phyloP scores from a whole-genome alignment of 2,888 invertebrate species.

The Agrotis clavis region DNA sequence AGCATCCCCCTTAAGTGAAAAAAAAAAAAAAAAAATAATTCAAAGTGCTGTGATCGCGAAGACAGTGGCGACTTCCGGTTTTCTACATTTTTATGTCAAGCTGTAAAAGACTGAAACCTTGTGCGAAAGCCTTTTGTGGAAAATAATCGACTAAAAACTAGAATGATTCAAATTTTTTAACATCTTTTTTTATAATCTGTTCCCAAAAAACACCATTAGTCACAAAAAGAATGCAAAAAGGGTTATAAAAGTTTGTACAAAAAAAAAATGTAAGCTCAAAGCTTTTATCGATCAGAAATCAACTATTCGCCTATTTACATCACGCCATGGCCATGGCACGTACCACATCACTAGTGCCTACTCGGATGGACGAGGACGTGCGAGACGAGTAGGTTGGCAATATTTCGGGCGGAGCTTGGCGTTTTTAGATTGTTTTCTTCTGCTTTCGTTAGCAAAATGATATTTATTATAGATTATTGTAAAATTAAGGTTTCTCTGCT shows the following conservation, averaged over 20 bases:
- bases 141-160: not conserved
- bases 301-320: conserved; percentile 23
- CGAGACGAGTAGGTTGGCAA: conserved; percentile 66
- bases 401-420: conserved; percentile 65
- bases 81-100: too few species aligned
- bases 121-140: not conserved
- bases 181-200: not conserved
- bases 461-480: conserved; percentile 54
- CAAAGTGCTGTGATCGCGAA: too few species aligned
- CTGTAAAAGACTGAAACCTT: too few species aligned
- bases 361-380: conserved; percentile 59
- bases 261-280: not conserved
- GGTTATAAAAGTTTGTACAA: too few species aligned
- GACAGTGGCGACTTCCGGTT: too few species aligned
- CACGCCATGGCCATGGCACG: not conserved
- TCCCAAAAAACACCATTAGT: not conserved
- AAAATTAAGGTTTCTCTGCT: conserved; percentile 51
- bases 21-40: too few species aligned
- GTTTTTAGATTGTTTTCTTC: conserved; percentile 55
- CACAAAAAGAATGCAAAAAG: too few species aligned
- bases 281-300: conserved; percentile 16
- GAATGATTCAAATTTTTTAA: too few species aligned
- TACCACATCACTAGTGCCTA: conserved; percentile 53
- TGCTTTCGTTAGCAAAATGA: conserved; percentile 71
- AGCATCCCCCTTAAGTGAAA: too few species aligned